phyloP scores from a whole-genome alignment of 35 echinoderm and acorn worm genomes.

The Amphiura filiformis region DNA sequence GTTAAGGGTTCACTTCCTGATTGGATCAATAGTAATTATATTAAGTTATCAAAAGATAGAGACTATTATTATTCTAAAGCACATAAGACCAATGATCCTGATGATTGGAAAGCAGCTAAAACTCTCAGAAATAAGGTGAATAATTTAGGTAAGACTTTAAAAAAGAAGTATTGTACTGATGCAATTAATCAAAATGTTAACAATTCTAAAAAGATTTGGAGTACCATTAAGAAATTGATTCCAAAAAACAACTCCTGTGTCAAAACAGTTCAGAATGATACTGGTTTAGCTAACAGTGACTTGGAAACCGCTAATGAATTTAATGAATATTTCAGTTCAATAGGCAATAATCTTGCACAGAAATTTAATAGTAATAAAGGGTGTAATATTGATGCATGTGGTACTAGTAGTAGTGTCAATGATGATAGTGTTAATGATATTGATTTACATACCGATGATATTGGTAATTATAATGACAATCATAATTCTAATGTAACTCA shows the following conservation, averaged over 20 bases:
- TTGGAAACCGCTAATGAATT: not conserved
- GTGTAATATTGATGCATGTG: not conserved
- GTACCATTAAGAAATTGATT: not conserved
- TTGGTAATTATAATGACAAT: no score
- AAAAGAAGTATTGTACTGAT: not conserved
- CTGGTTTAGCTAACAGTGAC: not conserved
- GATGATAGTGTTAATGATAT: not conserved
- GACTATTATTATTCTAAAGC: not conserved
- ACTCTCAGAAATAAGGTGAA: not conserved
- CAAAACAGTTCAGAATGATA: not conserved
- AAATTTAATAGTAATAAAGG: not conserved
- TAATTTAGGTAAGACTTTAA: not conserved
- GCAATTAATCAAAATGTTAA: not conserved
- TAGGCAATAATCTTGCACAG: not conserved
- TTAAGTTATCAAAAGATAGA: not conserved
- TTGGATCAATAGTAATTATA: not conserved
- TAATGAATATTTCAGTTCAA: not conserved
- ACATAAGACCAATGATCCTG: not conserved
- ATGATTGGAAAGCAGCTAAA: not conserved
- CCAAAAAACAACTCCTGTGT: not conserved
- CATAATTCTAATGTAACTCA: no score
- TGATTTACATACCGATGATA: no score
- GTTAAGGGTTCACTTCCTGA: not conserved
- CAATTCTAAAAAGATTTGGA: slow-evolving; percentile 2
- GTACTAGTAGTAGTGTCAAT: not conserved